Conservation (phyloP, 2,113 vertebrate genomes). For the Daubentonia madagascariensis region DNA sequence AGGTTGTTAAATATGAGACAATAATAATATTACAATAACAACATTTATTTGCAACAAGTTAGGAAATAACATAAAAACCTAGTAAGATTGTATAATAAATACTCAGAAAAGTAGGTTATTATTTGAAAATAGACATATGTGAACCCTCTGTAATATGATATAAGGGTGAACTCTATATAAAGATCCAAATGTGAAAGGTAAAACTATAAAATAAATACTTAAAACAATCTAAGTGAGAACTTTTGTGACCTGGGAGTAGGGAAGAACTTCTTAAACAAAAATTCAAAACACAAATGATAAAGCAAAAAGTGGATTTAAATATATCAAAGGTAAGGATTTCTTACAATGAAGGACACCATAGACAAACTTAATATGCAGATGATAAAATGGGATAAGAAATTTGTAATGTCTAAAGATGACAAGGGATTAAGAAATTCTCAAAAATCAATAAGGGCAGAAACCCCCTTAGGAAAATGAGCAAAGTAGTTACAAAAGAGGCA, state of each 20-base stretch:
- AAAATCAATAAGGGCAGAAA: not conserved
- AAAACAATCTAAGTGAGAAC: not conserved
- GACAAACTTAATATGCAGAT: not conserved
- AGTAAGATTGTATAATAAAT: not conserved
- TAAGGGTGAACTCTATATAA: not conserved
- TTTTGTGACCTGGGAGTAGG: not conserved
- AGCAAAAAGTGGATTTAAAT: not conserved
- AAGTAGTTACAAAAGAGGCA: not conserved
- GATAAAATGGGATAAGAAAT: not conserved
- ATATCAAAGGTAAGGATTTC: not conserved
- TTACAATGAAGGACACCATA: not conserved
- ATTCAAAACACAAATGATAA: not conserved
- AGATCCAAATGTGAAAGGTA: not conserved
- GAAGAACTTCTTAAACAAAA: not conserved
- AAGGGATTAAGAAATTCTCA: not conserved
- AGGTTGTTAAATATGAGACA: not conserved
- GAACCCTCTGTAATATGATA: not conserved
- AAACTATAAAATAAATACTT: not conserved
- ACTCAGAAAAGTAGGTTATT: not conserved
- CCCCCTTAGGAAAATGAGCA: not conserved
- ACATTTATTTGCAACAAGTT: not conserved
- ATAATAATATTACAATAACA: not conserved
- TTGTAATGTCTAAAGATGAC: not conserved
- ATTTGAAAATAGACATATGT: not conserved
- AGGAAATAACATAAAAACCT: not conserved